Evolutionary conservation across 2,797 vertebrate species (phyloP), one percentile per base, ranked within the genome.

Genomic region (Lagodon rhomboides): DNA sequence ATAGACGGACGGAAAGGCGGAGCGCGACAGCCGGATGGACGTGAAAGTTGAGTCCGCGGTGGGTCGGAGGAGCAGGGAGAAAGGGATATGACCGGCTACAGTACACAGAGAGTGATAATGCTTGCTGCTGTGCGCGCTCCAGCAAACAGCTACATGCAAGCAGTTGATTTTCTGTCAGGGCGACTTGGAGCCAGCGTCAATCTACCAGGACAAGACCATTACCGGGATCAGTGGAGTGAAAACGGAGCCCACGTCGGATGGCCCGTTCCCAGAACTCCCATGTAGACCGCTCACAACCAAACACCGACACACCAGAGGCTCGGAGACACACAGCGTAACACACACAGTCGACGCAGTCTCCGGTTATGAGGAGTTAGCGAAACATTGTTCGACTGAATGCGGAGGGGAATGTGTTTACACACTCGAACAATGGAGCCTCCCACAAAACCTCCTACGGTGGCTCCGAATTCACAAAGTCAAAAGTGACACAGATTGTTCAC

Each of bases 131-230:
- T 60, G 83, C 49, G 44, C 50, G 79, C 92, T 89, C 73, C 82
- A 89, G 85, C 90, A 92, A 91, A 91, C 91, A 88, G 86, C 82
- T 67, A 78, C 91, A 89, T 88, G 90, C 77, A 87, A 91, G 90
- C 75, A 63, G 90, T 93, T 91, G 93, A 94, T 92, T 94, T 94
- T 90, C 92, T 94, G 92, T 95, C 94, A 93, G 71, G 88, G 59
- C 23, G 77, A 91, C 89, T 93, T 77, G 88, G 73, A 88, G 61
- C 65, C 76, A 43, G 79, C 61, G 83, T 94, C 93, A 94, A 63
- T 94, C 92, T 79, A 47, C 53, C 17, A 78, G 90, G 80, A 89
- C 71, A 9, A 82, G 86, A 90, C 88, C 90, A 92, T 94, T 93
- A 94, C 83, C 88, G 49, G 82, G 90, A 85, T 81, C 85, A 92